Evolutionary conservation across 2,888 invertebrate species (phyloP).

Genomic region (Doris montereyensis): DNA sequence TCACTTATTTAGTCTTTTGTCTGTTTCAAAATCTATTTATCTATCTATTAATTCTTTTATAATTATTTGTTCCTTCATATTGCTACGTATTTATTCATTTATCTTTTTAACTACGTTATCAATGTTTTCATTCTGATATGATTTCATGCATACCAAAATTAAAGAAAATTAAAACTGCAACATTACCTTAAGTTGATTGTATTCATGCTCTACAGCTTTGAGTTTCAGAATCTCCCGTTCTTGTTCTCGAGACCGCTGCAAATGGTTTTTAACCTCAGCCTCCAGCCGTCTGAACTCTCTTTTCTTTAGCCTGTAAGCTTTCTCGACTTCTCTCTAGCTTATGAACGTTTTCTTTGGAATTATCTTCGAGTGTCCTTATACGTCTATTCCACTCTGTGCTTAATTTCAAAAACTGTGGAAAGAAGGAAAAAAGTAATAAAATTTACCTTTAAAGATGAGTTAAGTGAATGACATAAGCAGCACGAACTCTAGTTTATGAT

Average conservation of each 20-base stretch:
- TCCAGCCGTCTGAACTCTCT: slow-evolving; percentile 60
- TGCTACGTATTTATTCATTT: no score
- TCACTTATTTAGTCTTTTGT: no score
- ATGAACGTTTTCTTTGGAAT: slow-evolving; percentile 55
- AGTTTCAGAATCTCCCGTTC: slow-evolving; percentile 64
- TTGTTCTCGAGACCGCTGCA: slow-evolving; percentile 59
- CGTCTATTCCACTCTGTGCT: slow-evolving; percentile 63
- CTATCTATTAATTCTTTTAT: no score
- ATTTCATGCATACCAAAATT: no score
- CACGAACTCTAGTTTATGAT: neutral
- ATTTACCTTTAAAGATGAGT: neutral
- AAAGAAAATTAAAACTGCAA: neutral
- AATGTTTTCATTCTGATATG: no score
- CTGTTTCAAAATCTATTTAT: no score
- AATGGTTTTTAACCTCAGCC: slow-evolving; percentile 55
- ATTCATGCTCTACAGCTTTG: slow-evolving; percentile 64
- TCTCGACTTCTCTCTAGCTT: slow-evolving; percentile 62
- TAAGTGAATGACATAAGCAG: neutral
- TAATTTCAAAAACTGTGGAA: slow-evolving; percentile 55
- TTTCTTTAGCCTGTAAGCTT: slow-evolving; percentile 57
- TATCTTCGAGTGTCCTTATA: slow-evolving; percentile 58
- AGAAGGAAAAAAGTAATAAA: no score
- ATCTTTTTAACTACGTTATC: no score
- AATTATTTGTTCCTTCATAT: no score
- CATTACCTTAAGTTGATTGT: slow-evolving; percentile 60